These are phyloP conservation scores for Hirtodrosophila trivittata DNA, from an alignment of 2,888 invertebrate species.

Conservation along the genomic window DNA sequence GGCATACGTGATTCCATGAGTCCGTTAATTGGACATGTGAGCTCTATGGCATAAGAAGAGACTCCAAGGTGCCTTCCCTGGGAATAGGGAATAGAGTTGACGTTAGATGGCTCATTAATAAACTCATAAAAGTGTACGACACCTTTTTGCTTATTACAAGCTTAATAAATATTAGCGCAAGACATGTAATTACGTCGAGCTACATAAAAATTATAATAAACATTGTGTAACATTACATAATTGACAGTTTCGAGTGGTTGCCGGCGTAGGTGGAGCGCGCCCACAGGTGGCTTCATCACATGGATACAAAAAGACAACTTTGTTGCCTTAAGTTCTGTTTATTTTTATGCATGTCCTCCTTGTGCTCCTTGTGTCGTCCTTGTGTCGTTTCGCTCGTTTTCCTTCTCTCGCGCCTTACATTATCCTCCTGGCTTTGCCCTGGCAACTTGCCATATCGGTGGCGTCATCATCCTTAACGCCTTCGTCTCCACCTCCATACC, in stretches of 20 bases:
- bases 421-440: conserved; percentile 55
- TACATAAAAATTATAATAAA: conserved; percentile 75
- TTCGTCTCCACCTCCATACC: conserved; percentile 23
- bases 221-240: conserved; percentile 75
- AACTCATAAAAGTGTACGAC: conserved; percentile 67
- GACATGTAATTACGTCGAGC: conserved; percentile 68
- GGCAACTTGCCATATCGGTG: conserved; percentile 63
- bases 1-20: conserved; percentile 60
- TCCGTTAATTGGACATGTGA: conserved; percentile 69
- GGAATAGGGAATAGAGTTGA: conserved; percentile 8
- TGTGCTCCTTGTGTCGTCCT: conserved; percentile 9
- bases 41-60: conserved; percentile 11
- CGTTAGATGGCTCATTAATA: conserved; percentile 63
- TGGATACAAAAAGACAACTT: conserved; percentile 36
- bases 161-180: conserved; percentile 71
- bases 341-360: conserved; percentile 63
- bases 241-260: conserved; percentile 72
- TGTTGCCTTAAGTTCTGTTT: conserved; percentile 65
- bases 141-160: conserved; percentile 66
- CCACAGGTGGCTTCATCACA: conserved; percentile 54
- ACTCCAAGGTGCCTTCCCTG: conserved; percentile 20
- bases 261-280: conserved; percentile 6
- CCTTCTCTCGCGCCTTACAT: conserved; percentile 27
- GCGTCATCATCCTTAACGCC: conserved; percentile 65
- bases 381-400: conserved; percentile 1